A percentile compares a stretch with the other conserved stretches of the same genome.
These are phyloP conservation scores for Barypeithes pellucidus DNA, from an alignment of 2,888 invertebrate species.

Conservation along the genomic window DNA sequence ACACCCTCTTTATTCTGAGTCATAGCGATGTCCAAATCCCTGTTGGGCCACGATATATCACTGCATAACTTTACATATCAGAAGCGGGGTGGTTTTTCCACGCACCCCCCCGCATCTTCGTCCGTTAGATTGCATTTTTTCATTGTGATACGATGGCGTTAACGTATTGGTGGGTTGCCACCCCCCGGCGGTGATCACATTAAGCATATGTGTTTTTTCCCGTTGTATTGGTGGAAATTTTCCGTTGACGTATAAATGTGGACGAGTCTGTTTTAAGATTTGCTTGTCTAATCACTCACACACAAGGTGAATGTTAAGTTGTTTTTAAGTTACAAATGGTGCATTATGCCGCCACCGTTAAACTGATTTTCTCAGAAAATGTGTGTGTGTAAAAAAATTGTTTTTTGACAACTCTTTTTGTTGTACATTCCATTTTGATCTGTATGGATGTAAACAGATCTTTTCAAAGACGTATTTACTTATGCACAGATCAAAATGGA, in stretches of 20 bases:
- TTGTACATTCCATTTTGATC: no score
- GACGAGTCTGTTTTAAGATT: not conserved
- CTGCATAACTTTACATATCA: conserved; percentile 55
- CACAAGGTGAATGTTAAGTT: no score
- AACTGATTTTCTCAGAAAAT: no score
- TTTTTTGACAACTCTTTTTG: no score
- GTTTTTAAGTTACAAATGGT: no score
- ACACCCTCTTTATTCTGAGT: conserved; percentile 50
- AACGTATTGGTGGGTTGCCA: conserved; percentile 45
- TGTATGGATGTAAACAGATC: no score
- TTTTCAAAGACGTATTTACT: no score
- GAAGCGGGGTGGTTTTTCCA: conserved; percentile 37
- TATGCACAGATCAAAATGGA: no score
- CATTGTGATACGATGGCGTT: conserved; percentile 49
- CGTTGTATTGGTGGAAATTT: conserved; percentile 37
- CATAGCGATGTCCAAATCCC: conserved; percentile 52
- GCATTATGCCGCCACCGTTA: no score
- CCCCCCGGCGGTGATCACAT: conserved; percentile 59
- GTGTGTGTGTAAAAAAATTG: no score
- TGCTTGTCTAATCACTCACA: no score
- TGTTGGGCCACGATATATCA: conserved; percentile 52
- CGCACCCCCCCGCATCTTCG: conserved; percentile 28
- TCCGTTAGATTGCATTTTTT: conserved; percentile 51
- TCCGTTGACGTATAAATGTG: conserved; percentile 5
- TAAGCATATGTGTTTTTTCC: conserved; percentile 67